A percentile compares a stretch with the other conserved stretches of the same genome.
Conservation (phyloP, 2,888 invertebrate genomes). For the Scaeva pyrastri region DNA sequence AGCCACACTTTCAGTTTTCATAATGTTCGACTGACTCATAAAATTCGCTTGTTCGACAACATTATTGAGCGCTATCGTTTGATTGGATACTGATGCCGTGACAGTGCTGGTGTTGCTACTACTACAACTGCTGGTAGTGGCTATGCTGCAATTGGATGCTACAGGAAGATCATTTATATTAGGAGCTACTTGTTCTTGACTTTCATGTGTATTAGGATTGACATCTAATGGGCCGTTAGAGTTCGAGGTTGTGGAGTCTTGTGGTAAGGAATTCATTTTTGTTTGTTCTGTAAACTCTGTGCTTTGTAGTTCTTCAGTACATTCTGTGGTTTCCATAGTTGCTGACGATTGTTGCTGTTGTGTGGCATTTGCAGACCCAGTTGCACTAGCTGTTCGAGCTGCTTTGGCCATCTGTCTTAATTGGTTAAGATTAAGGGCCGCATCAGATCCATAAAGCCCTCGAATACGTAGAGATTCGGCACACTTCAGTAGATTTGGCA, state of each 20-base stretch:
- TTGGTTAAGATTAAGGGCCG: conserved; percentile 82
- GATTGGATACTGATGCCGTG: conserved; percentile 54
- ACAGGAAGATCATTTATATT: conserved; percentile 62
- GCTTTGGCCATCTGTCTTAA: conserved; percentile 79
- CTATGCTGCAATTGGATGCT: conserved; percentile 65
- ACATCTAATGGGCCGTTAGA: conserved; percentile 62
- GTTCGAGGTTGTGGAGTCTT: conserved; percentile 78
- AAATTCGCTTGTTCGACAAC: conserved; percentile 56
- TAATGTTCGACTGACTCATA: conserved; percentile 53
- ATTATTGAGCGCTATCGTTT: conserved; percentile 60
- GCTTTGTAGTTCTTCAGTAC: conserved; percentile 69
- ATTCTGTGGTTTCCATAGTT: conserved; percentile 47
- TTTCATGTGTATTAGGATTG: conserved; percentile 53
- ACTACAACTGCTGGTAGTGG: conserved; percentile 79
- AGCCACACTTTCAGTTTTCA: conserved; percentile 66
- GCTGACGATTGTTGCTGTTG: conserved; percentile 62
- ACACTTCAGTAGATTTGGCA: conserved; percentile 91
- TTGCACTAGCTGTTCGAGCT: conserved; percentile 58
- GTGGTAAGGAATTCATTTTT: conserved; percentile 79
- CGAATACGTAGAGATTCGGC: conserved; percentile 93
- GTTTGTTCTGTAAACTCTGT: conserved; percentile 79
- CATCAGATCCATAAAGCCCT: conserved; percentile 85
- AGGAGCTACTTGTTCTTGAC: conserved; percentile 47
- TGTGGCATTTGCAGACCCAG: conserved; percentile 15
- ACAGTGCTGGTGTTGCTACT: conserved; percentile 81